Percentiles rank a stretch among this genome's conserved stretches.
Conservation (phyloP, 2,113 vertebrate species). For the Meles meles region DNA sequence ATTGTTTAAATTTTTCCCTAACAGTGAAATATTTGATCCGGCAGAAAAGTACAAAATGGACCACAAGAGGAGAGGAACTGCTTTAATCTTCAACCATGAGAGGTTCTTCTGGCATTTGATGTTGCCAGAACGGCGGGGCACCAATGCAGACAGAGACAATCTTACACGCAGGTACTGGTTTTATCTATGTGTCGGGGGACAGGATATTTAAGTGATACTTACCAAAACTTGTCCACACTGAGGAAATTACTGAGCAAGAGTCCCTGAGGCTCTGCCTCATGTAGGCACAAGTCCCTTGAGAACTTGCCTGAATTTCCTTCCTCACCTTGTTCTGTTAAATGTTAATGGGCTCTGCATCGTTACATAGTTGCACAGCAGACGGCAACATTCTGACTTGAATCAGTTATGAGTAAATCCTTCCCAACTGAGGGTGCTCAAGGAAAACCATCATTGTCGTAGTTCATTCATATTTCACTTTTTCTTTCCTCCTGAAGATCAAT, state of each 20-base stretch:
- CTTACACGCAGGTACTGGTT: constrained; percentile 85
- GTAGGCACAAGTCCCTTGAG: background rate
- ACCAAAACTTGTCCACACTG: background rate
- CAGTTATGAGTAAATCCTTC: background rate
- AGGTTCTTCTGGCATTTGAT: constrained; percentile 88
- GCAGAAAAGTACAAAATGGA: constrained; percentile 91
- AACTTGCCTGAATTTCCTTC: background rate
- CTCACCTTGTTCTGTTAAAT: background rate
- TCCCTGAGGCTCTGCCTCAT: background rate
- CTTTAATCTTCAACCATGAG: constrained; percentile 96
- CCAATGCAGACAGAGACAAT: constrained; percentile 86
- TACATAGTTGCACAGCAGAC: background rate
- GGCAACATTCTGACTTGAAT: background rate
- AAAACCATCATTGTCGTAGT: background rate
- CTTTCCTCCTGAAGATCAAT: background rate
- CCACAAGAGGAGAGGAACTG: constrained; percentile 88
- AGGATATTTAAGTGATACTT: background rate
- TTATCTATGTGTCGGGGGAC: background rate
- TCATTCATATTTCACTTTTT: background rate
- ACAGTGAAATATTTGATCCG: constrained; percentile 82
- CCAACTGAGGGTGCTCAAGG: background rate
- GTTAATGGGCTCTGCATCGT: background rate
- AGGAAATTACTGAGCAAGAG: background rate
- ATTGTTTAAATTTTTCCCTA: constrained; percentile 29
- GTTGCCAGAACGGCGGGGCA: constrained; percentile 84